Conservation (phyloP, 2,888 invertebrate species). For the Microctonus hyperodae region DNA sequence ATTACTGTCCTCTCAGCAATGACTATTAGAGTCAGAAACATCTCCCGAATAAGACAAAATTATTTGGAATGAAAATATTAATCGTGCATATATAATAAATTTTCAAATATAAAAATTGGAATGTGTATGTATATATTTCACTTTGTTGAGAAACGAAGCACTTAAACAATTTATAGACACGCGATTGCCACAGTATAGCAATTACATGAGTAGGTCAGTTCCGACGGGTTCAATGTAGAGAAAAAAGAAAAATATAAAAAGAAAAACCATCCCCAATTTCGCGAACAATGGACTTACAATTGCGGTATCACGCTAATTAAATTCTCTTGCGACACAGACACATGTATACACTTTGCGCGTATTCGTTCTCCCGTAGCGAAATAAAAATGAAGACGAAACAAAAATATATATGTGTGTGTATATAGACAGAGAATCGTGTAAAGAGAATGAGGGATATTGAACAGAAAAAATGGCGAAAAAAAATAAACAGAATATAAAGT, state of each 20-base stretch:
- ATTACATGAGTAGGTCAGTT: constrained; percentile 33
- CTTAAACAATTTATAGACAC: constrained; percentile 15
- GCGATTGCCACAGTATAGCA: constrained; percentile 28
- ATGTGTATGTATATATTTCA: neutral
- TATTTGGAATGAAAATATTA: constrained; percentile 10
- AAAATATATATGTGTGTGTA: constrained; percentile 16
- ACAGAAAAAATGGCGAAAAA: neutral
- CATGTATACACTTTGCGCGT: constrained; percentile 29
- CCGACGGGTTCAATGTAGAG: constrained; percentile 15
- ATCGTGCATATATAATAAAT: neutral
- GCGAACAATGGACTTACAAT: constrained; percentile 50
- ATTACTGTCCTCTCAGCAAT: neutral
- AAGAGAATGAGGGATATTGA: constrained; percentile 16
- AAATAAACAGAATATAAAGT: neutral
- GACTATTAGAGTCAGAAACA: constrained; percentile 23
- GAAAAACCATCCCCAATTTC: constrained; percentile 34
- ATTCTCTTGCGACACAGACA: constrained; percentile 53
- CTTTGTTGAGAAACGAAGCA: constrained; percentile 9
- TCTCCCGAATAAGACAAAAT: constrained; percentile 19
- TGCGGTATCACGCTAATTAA: constrained; percentile 59
- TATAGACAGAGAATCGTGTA: constrained; percentile 25
- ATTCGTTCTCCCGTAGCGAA: constrained; percentile 28
- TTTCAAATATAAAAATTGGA: constrained; percentile 1
- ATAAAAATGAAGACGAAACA: constrained; percentile 23
- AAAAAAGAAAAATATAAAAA: constrained; percentile 25